Evolutionary conservation across 23 tunicate species (phyloP).

Genomic region (Ciona savignyi): DNA sequence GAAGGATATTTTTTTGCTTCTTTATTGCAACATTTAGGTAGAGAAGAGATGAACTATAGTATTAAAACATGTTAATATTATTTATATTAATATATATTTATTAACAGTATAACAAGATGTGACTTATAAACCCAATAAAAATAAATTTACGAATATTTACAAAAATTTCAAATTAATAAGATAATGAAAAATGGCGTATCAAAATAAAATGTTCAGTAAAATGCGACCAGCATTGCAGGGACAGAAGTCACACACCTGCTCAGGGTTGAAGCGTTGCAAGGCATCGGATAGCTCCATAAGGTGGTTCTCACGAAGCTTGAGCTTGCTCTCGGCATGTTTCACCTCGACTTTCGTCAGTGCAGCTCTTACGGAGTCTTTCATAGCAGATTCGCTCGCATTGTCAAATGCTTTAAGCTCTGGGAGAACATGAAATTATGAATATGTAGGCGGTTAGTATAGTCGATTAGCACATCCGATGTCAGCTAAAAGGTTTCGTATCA

Average conservation of each 20-base stretch:
- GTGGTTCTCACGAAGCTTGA: conserved; percentile 62
- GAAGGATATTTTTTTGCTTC: neutral
- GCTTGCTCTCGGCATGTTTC: conserved; percentile 59
- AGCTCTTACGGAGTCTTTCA: conserved; percentile 25
- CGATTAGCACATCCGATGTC: too few species aligned
- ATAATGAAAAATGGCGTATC: neutral
- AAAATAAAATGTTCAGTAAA: neutral
- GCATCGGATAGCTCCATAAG: conserved; percentile 72
- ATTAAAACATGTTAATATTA: neutral
- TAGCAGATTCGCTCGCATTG: conserved; percentile 25
- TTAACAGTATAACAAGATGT: too few species aligned
- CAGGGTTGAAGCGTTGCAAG: conserved; percentile 75
- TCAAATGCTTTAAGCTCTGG: conserved; percentile 69
- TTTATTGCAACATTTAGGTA: too few species aligned
- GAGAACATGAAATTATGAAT: too few species aligned
- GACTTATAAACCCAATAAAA: too few species aligned
- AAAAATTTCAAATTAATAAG: neutral
- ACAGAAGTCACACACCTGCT: conserved; percentile 39
- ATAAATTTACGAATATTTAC: too few species aligned
- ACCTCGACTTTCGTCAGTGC: conserved; percentile 46
- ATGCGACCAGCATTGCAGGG: too few species aligned
- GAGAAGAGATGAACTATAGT: too few species aligned
- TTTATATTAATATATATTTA: too few species aligned
- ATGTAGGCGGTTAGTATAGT: too few species aligned
- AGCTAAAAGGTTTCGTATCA: too few species aligned